Evolutionary conservation across 2,113 vertebrate genomes (phyloP).

Genomic region (Pleuronectes platessa): DNA sequence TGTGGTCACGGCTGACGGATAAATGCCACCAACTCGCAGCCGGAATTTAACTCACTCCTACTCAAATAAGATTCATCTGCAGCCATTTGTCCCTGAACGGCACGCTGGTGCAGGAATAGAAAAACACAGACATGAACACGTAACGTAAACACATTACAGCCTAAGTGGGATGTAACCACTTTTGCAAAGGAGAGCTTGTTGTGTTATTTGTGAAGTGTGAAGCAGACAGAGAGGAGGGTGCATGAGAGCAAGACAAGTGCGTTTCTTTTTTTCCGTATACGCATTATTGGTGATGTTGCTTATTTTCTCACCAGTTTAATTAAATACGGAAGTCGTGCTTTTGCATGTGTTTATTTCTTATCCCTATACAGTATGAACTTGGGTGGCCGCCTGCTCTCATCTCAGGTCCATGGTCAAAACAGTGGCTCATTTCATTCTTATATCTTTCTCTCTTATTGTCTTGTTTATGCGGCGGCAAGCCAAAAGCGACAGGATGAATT

Average conservation of each 20-base stretch:
- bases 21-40: conserved; percentile 42
- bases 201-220: conserved; percentile 25
- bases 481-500: conserved; percentile 41
- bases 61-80: conserved; percentile 1
- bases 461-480: conserved; percentile 42
- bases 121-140: conserved; percentile 15
- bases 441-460: conserved; percentile 57
- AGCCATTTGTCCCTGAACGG: neutral
- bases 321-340: conserved; percentile 30
- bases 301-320: conserved; percentile 38
- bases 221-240: conserved; percentile 21
- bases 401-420: conserved; percentile 50
- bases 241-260: neutral
- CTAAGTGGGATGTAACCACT: conserved; percentile 22
- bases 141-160: conserved; percentile 14
- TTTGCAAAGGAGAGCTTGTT: conserved; percentile 7
- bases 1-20: conserved; percentile 44
- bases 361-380: conserved; percentile 4
- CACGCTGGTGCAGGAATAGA: neutral
- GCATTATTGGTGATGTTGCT: conserved; percentile 9
- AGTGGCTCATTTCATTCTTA: conserved; percentile 51
- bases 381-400: conserved; percentile 26
- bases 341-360: conserved; percentile 33
- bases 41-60: conserved; percentile 24
- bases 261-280: conserved; percentile 23